Conservation (phyloP, 2,888 invertebrate genomes). For the Hydroisotoma schaefferi region DNA sequence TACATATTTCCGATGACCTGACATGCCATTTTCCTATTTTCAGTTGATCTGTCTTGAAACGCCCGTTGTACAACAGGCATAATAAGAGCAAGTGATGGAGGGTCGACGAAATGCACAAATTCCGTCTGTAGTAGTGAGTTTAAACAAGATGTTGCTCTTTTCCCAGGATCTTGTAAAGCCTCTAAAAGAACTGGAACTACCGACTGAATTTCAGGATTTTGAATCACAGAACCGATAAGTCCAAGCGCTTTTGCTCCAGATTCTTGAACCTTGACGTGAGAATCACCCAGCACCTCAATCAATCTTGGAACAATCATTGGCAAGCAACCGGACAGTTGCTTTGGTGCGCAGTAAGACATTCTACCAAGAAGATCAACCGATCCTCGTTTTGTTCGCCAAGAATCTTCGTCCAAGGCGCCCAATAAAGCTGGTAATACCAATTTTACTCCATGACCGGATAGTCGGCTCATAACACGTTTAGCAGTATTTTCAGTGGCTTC, state of each 20-base stretch:
- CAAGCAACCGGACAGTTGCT: slow-evolving; percentile 94
- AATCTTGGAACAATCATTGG: slow-evolving; percentile 97
- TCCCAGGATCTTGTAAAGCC: slow-evolving; percentile 93
- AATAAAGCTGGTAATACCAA: slow-evolving; percentile 89
- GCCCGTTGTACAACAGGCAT: slow-evolving; percentile 99
- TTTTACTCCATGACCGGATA: slow-evolving; percentile 96
- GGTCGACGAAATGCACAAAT: slow-evolving; percentile 99
- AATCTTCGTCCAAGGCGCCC: slow-evolving; percentile 92
- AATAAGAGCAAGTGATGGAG: slow-evolving; percentile 94
- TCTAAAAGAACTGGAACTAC: slow-evolving; percentile 41
- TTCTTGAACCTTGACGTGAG: slow-evolving; percentile 93
- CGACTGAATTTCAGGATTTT: slow-evolving; percentile 93
- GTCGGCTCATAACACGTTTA: slow-evolving; percentile 83
- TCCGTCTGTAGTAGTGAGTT: slow-evolving; percentile 90
- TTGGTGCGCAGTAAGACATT: slow-evolving; percentile 99
- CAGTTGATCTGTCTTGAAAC: slow-evolving; percentile 95
- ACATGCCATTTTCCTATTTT: slow-evolving; percentile 98
- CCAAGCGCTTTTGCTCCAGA: slow-evolving; percentile 93
- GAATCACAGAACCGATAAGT: slow-evolving; percentile 95
- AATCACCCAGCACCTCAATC: slow-evolving; percentile 94
- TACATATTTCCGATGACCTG: slow-evolving; percentile 99
- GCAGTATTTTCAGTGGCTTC: slow-evolving; percentile 96
- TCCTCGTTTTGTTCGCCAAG: slow-evolving; percentile 94
- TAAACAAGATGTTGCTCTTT: slow-evolving; percentile 88
- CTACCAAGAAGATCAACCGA: slow-evolving; percentile 93